Conservation (phyloP, 2,113 vertebrate species). For the Mesembrinibis cayennensis region DNA sequence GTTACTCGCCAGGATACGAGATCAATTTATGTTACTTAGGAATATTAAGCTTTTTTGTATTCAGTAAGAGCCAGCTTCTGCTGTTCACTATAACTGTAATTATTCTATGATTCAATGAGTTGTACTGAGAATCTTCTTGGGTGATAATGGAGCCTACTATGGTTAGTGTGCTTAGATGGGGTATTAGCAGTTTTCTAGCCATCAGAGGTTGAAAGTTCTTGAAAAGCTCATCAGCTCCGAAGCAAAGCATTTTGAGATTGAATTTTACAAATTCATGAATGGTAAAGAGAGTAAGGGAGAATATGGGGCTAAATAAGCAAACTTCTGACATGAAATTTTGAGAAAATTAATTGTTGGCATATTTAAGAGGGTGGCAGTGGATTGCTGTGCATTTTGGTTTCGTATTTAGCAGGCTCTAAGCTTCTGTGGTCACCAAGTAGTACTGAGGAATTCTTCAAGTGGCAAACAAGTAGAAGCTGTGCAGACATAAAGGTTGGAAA, state of each 20-base stretch:
- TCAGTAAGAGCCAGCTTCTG: background rate
- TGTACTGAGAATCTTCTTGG: background rate
- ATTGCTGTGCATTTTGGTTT: background rate
- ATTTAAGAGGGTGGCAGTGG: background rate
- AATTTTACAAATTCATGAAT: background rate
- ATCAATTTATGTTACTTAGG: background rate
- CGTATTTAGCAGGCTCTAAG: background rate
- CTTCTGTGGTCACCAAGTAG: background rate
- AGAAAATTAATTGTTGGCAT: background rate
- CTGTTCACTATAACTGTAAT: background rate
- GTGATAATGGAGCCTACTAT: background rate
- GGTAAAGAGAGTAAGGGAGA: background rate
- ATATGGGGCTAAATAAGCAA: background rate
- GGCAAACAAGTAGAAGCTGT: background rate
- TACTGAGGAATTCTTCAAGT: background rate
- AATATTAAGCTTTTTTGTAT: background rate
- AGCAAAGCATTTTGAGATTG: background rate
- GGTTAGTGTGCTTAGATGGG: background rate
- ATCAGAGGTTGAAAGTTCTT: background rate
- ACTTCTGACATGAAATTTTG: background rate
- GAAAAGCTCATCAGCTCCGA: background rate
- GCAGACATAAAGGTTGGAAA: background rate
- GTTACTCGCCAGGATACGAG: background rate
- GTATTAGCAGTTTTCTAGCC: background rate
- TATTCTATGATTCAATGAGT: background rate